Evolutionary conservation across 2,113 vertebrate genomes (phyloP).

Genomic region (Dendrocopos noguchii): DNA sequence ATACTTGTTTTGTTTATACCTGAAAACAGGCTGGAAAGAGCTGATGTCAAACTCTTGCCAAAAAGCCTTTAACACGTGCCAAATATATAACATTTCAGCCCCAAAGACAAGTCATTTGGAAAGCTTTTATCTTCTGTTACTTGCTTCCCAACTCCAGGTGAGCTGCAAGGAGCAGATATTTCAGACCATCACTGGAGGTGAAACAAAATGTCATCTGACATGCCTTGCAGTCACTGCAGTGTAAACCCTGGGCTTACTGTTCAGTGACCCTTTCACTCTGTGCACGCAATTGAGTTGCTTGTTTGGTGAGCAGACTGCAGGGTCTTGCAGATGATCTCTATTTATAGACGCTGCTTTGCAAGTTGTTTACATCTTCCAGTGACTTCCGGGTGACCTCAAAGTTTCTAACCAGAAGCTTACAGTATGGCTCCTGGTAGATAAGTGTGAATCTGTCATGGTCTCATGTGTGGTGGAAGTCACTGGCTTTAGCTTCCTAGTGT

Average conservation of each 20-base stretch:
- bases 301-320: background rate
- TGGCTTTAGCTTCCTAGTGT: background rate
- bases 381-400: background rate
- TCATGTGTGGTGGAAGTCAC: background rate
- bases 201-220: constrained; percentile 3
- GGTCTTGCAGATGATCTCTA: background rate
- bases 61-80: background rate
- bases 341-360: background rate
- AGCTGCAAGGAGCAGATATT: background rate
- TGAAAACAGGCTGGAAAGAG: constrained; percentile 15
- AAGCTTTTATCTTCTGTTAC: background rate
- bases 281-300: background rate
- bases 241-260: background rate
- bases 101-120: constrained; percentile 6
- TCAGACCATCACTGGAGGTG: background rate
- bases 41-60: background rate
- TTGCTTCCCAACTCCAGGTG: constrained; percentile 9
- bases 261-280: background rate
- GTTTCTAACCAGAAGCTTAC: background rate
- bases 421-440: background rate
- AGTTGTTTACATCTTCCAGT: background rate
- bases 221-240: background rate
- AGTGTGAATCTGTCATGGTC: background rate
- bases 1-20: background rate
- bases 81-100: background rate